phyloP scores from a whole-genome alignment of 2,888 invertebrate species.

The Acrobasis suavella region DNA sequence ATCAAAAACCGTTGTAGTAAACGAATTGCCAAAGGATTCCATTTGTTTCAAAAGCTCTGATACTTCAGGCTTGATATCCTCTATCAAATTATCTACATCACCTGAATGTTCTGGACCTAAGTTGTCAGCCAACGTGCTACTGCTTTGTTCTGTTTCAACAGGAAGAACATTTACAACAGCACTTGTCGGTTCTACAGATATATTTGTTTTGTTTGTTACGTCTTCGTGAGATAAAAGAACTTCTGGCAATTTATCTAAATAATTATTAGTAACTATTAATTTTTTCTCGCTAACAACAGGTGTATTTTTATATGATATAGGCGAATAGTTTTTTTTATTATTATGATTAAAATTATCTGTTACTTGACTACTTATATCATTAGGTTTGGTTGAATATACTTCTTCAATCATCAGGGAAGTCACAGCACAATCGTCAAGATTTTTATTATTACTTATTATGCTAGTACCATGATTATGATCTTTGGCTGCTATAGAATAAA shows the following conservation, averaged over 20 bases:
- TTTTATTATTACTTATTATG: neutral
- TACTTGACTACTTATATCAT: too few relatives aligned
- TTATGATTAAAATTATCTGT: too few relatives aligned
- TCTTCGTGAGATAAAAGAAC: too few relatives aligned
- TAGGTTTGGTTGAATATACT: too few relatives aligned
- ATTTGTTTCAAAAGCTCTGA: conserved; percentile 38
- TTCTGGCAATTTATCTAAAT: too few relatives aligned
- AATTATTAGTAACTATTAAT: too few relatives aligned
- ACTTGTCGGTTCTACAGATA: neutral
- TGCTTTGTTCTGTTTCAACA: neutral
- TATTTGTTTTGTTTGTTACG: too few relatives aligned
- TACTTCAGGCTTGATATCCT: conserved; percentile 30
- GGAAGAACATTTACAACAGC: neutral
- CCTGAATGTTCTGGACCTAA: neutral
- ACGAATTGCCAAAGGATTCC: conserved; percentile 49
- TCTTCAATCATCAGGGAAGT: too few relatives aligned
- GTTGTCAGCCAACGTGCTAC: neutral
- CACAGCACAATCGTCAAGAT: too few relatives aligned
- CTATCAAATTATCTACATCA: neutral
- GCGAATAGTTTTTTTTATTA: too few relatives aligned
- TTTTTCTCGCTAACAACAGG: too few relatives aligned
- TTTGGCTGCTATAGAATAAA: neutral
- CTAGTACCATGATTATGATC: neutral
- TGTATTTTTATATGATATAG: too few relatives aligned
- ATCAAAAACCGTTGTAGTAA: conserved; percentile 45